Conservation (phyloP, 2,888 invertebrate genomes). For the Lithophane socia region DNA sequence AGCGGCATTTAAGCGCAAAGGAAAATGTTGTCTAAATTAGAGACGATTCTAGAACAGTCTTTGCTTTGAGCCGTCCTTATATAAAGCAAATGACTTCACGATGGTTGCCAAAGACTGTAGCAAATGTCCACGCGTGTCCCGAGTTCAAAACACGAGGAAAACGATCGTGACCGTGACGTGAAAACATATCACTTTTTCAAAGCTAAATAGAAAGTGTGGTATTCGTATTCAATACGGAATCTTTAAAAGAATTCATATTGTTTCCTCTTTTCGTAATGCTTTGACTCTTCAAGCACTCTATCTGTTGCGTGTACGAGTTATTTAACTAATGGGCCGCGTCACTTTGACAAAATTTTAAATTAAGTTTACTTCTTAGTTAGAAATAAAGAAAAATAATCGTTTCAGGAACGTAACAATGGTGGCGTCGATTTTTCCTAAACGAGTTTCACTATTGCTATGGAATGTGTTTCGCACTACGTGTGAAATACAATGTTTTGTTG, state of each 20-base stretch:
- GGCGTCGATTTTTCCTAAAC: slow-evolving; percentile 72
- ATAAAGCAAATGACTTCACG: slow-evolving; percentile 55
- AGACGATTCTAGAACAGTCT: slow-evolving; percentile 40
- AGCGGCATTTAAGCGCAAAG: slow-evolving; percentile 24
- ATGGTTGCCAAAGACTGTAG: slow-evolving; percentile 67
- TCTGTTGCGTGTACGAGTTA: slow-evolving; percentile 53
- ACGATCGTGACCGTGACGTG: slow-evolving; percentile 71
- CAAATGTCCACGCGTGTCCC: slow-evolving; percentile 70
- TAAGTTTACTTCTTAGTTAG: slow-evolving; percentile 20
- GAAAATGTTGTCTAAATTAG: slow-evolving; percentile 30
- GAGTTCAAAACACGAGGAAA: slow-evolving; percentile 69
- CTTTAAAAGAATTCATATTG: slow-evolving; percentile 56
- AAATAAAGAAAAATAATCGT: slow-evolving; percentile 46
- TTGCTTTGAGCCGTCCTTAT: slow-evolving; percentile 69
- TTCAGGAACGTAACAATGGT: slow-evolving; percentile 71
- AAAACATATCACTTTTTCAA: slow-evolving; percentile 70
- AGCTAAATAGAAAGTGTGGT: slow-evolving; percentile 69
- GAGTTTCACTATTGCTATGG: slow-evolving; percentile 74
- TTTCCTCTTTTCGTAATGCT: slow-evolving; percentile 63
- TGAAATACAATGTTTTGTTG: slow-evolving; percentile 70
- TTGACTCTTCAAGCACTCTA: slow-evolving; percentile 31
- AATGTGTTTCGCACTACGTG: slow-evolving; percentile 73
- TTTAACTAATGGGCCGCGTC: slow-evolving; percentile 53
- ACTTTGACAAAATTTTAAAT: slow-evolving; percentile 17
- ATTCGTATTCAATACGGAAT: slow-evolving; percentile 62